phyloP scores from a whole-genome alignment of 1,140 invertebrate species.

The Pseudomyrmex pallidus region DNA sequence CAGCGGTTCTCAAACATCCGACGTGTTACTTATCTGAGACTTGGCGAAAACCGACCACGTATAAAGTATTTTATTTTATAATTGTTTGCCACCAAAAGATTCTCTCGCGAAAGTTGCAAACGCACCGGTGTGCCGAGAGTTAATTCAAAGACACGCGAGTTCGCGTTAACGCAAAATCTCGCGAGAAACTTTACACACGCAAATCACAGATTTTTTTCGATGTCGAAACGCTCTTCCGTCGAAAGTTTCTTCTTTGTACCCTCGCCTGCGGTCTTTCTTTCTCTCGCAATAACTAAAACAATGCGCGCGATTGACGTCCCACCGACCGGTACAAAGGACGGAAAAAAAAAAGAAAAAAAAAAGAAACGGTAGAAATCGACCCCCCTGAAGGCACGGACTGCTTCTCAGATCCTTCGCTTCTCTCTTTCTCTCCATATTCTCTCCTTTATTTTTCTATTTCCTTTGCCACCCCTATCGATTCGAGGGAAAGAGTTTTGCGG shows the following conservation, averaged over 20 bases:
- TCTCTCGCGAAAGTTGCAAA: conserved; percentile 14
- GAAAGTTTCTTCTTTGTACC: conserved; percentile 50
- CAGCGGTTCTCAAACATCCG: not conserved
- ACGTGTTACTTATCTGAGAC: not conserved
- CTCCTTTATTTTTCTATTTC: conserved; percentile 41
- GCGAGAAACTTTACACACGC: not conserved
- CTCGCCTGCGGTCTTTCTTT: conserved; percentile 14
- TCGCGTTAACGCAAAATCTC: conserved; percentile 24
- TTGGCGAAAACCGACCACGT: not conserved
- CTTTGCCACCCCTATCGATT: conserved; percentile 27
- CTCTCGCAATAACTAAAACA: conserved; percentile 48
- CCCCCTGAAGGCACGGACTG: conserved; percentile 22
- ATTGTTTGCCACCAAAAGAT: not conserved
- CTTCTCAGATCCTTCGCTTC: conserved; percentile 36
- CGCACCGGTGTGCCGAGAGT: not conserved
- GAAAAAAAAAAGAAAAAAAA: conserved; percentile 14
- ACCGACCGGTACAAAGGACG: conserved; percentile 13
- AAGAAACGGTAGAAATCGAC: conserved; percentile 13
- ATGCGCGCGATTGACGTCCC: conserved; percentile 56
- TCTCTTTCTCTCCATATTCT: conserved; percentile 39
- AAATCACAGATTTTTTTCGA: conserved; percentile 9
- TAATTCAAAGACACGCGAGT: conserved; percentile 34
- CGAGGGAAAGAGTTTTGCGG: conserved; percentile 41
- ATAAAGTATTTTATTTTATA: conserved; percentile 9
- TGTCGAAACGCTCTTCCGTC: conserved; percentile 1